Conservation (phyloP, 2,113 vertebrate genomes). For the Fregata magnificens region DNA sequence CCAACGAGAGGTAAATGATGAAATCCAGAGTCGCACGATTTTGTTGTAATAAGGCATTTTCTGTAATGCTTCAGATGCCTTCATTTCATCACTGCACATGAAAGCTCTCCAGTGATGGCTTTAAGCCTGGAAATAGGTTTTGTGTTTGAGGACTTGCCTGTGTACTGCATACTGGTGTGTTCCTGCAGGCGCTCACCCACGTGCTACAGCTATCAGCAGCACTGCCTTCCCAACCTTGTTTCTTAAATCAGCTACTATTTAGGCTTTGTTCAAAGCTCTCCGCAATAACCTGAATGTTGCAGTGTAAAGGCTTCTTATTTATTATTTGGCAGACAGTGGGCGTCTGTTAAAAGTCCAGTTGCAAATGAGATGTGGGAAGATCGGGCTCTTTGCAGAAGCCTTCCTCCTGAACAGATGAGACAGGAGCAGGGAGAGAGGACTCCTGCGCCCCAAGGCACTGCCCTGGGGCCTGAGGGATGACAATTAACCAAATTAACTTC, state of each 20-base stretch:
- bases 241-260: not conserved
- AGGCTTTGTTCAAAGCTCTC: not conserved
- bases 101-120: not conserved
- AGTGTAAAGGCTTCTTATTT: not conserved
- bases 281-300: not conserved
- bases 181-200: not conserved
- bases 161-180: accelerated
- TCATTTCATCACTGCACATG: not conserved
- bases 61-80: not conserved
- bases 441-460: not conserved
- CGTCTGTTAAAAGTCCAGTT: not conserved
- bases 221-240: accelerated
- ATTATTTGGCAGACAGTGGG: not conserved
- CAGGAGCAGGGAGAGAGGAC: not conserved
- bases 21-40: accelerated
- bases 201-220: not conserved
- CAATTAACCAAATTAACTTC: not conserved
- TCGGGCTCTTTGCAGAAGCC: not conserved
- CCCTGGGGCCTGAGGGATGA: not conserved
- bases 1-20: accelerated
- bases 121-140: not conserved
- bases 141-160: not conserved
- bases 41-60: not conserved
- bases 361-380: not conserved
- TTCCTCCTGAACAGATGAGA: not conserved